Evolutionary conservation across 1,140 invertebrate genomes (phyloP), one percentile per base, ranked within the genome.

Genomic region (Bombus huntii): DNA sequence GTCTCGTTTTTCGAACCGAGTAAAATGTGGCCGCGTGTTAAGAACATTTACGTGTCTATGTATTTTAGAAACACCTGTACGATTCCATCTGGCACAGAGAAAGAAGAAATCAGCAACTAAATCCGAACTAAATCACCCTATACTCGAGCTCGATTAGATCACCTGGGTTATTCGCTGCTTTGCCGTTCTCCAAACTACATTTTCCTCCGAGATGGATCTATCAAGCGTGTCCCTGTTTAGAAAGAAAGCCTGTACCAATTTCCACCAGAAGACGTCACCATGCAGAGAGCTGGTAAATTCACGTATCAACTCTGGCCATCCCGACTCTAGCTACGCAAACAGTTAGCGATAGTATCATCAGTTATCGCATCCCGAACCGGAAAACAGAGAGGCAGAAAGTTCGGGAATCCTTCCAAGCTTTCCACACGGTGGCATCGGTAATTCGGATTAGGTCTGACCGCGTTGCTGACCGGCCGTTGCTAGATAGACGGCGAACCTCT

Each of bases 401-500:
- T 83, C 71, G 72, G 84, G 81, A 86, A 83, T 72, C 76, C 65
- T 87, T 89, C 65, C 66, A 89, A 81, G 87, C 37, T 87, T 73
- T 83, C 62, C 73, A 59, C 73, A 57, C 62, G 53, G 79, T 66
- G 66, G 88, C 81, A 84, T 87, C 75, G 75, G 90, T 88, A 91
- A 93, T 92, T 87, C 86, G 88, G 90, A 88, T 92, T 92, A 91
- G 87, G 89, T 92, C 86, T 91, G 90, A 90, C 91, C 86, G 89
- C 90, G 92, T 93, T 92, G 91, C 90, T 93, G 92, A 93, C 88
- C 92, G 91, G 79, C 90, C 85, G 88, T 87, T 85, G 89, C 81
- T 90, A 86, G 90, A 89, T 88, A 81, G 77, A 79, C 47, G 85
- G 65, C 73, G 85, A 86, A 82, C 87, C 73, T 71, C 62, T 53